Base-by-base conservation (phyloP, 2,888 invertebrate genomes). In the Bellardia bayeri region DNA sequence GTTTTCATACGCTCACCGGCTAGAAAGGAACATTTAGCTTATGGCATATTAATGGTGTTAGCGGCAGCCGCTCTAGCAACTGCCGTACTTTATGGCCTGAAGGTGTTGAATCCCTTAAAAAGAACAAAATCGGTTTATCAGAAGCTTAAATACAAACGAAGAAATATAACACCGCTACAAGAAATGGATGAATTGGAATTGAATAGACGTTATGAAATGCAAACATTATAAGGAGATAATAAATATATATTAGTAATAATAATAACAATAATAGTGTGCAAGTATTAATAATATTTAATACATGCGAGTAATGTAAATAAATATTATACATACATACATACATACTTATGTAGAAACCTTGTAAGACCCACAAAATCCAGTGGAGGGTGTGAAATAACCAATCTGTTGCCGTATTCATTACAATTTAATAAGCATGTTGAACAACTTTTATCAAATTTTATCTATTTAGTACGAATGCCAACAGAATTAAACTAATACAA, bases 181-280 rank as follows among this genome's bases (percentile, higher is more conserved):
- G 91, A 91, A 75, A 88, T 90, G 72, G 89, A 91, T 74, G 84
- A 87, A 84, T 61, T 84, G 42, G 87, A 87, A 58, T 54, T 87
- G 16, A 84, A 78, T 74, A 84, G 87, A 30, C 78, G 66, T 49
- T 78, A 84, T 66, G 87, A 81, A 81, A 84, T 81, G 84, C 72
- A 81, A 81, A 87, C 78, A 14, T 56, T 72, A 64, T 69, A 58
- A 80, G 40, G 5, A 51, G 8, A 33, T 45, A n/a, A 30, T 33
- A 14, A 3, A 49, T 49, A 51, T 33, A 49, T 49, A 51, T 33
- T 8, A 9, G 7, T n/a, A 51, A n/a, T n/a, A 51, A 14, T 14
- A 51, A 14, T 51, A 51, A 51, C 5, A 51, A 6, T 51, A n/a
- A 56, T 14, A 56, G 51, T 13, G 51, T 13, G 11, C 3, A 45